These are phyloP conservation scores for Trichonephila inaurata DNA, from an alignment of 1,140 invertebrate species.

Conservation along the genomic window DNA sequence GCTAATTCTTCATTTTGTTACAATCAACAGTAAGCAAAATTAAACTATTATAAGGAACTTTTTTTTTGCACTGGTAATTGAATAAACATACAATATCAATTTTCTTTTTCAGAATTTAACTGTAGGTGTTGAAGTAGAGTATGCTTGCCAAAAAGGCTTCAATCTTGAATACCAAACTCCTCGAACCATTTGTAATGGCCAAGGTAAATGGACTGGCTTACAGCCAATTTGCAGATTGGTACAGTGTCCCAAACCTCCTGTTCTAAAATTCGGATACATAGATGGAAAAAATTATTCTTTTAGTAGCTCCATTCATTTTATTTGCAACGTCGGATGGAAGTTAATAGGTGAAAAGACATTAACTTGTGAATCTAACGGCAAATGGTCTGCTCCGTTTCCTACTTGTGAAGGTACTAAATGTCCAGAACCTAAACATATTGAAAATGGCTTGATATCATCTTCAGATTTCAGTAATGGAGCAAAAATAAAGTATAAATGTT, in stretches of 20 bases:
- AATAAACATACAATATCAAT: not conserved
- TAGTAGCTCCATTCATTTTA: constrained; percentile 91
- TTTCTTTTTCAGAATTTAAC: constrained; percentile 69
- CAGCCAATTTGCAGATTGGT: constrained; percentile 80
- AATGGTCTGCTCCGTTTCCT: constrained; percentile 90
- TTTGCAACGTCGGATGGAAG: constrained; percentile 91
- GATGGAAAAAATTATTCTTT: constrained; percentile 93
- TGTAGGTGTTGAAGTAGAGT: constrained; percentile 60
- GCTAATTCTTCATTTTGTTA: no score
- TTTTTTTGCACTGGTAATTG: not conserved
- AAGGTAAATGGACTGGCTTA: constrained; percentile 90
- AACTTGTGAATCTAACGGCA: constrained; percentile 87
- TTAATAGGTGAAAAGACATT: constrained; percentile 87
- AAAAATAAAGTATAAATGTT: constrained; percentile 70
- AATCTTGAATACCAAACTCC: constrained; percentile 56
- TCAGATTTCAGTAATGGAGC: constrained; percentile 71
- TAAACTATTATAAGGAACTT: no score
- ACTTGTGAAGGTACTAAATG: constrained; percentile 83
- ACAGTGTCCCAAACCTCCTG: constrained; percentile 60
- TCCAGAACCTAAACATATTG: constrained; percentile 60
- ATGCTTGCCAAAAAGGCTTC: constrained; percentile 72
- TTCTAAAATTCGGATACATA: constrained; percentile 85
- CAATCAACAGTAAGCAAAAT: no score
- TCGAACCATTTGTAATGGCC: constrained; percentile 88
- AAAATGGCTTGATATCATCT: constrained; percentile 62